Evolutionary conservation across 1,140 invertebrate genomes (phyloP), one percentile per base, ranked within the genome.

Genomic region (Archivesica marissinica): DNA sequence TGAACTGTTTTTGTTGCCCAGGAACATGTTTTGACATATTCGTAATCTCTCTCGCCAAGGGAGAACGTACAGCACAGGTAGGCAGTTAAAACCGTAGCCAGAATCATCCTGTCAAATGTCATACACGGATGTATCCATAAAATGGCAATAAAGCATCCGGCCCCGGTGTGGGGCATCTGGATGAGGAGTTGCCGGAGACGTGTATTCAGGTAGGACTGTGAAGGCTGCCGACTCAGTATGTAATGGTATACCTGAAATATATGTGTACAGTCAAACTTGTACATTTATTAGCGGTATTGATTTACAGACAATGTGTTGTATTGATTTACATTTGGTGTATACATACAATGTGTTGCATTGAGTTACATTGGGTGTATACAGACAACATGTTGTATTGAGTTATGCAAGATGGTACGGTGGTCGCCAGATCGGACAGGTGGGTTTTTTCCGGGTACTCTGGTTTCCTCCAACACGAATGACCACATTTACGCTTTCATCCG

Each of bases 71-170:
- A 30, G 13, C 81, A 84, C 30, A 84, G 15, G 30, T 84, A 84
- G 6, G 68, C 28, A n/a, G 81, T 84, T n/a, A 75, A 66, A n/a
- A 84, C 56, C 2, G 81, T 84, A 9, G 81, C 81, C 13, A 84
- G 35, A 4, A 84, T 76, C 54, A 84, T 47, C 25, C 81, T 47
- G 56, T 84, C 81, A 66, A 75, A 66, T 1, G 81, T 75, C 81
- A 84, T 84, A 35, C 54, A 75, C 17, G 81, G 81, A 9, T 84
- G 81, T 41, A 74, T 52, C 81, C 81, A 84, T 23, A 84, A 33
- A 9, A 84, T 59, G 0, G 56, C 52, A 13, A 76, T 66, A 28
- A 84, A 76, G 38, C 81, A 61, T 11, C 68, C 44, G 17, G 54
- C 41, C 9, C 81, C 81, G 25, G 72, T n/a, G 30, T 84, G 81